Conservation (phyloP, 1,140 invertebrate species). For the Pachypsylla venusta region DNA sequence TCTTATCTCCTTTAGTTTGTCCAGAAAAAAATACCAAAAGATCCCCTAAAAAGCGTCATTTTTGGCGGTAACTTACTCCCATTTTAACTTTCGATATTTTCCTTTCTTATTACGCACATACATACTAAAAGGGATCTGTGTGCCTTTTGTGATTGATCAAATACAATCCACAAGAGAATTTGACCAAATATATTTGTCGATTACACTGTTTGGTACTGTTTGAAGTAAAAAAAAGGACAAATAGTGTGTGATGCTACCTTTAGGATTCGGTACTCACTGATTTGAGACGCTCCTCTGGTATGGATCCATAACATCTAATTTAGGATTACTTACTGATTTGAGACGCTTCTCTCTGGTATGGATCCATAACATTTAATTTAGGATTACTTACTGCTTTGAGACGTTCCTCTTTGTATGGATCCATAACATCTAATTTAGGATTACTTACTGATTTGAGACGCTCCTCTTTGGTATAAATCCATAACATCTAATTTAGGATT, state of each 20-base stretch:
- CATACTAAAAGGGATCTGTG: no score
- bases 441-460: slow-evolving; percentile 46
- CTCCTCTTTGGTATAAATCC: slow-evolving; percentile 51
- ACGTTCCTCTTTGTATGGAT: slow-evolving; percentile 49
- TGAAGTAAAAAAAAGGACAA: no score
- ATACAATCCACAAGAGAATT: background rate
- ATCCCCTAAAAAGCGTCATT: no score
- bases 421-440: slow-evolving; percentile 46
- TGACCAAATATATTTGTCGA: no score
- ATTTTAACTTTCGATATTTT: no score
- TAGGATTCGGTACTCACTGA: slow-evolving; percentile 52
- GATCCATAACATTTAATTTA: slow-evolving; percentile 47
- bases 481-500: slow-evolving; percentile 42
- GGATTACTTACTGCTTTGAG: slow-evolving; percentile 45
- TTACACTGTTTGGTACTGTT: no score
- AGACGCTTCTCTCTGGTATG: slow-evolving; percentile 46
- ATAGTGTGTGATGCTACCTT: no score
- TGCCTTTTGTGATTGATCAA: background rate
- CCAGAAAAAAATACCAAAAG: no score
- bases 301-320: slow-evolving; percentile 50
- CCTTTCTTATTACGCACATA: no score
- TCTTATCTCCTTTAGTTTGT: no score
- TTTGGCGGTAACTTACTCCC: no score
- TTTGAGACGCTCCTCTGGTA: slow-evolving; percentile 44
- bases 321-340: slow-evolving; percentile 48